phyloP scores from a whole-genome alignment of 2,797 vertebrate species.

The Trachurus trachurus region DNA sequence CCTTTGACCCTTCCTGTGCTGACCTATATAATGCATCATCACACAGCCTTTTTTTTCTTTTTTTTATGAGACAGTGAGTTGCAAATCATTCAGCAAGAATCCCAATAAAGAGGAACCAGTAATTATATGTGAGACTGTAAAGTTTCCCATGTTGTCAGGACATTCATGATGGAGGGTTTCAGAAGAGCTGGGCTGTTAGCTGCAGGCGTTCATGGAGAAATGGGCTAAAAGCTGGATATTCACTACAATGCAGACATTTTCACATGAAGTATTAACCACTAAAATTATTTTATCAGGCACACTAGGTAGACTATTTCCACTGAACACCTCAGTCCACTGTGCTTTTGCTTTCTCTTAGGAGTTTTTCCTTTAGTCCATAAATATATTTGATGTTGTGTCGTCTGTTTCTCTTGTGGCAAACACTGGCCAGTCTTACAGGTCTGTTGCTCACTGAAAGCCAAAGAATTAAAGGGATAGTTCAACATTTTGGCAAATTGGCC shows the following conservation, averaged over 20 bases:
- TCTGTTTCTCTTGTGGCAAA: background rate
- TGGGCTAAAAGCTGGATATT: conserved; percentile 32
- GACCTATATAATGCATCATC: background rate
- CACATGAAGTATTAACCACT: conserved; percentile 50
- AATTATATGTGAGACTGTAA: background rate
- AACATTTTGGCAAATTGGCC: too few species aligned
- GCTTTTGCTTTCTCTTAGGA: background rate
- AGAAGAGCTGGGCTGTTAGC: conserved; percentile 18
- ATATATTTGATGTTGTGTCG: conserved; percentile 12
- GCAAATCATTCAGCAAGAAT: conserved; percentile 10
- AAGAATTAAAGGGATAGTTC: too few species aligned
- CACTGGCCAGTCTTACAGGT: background rate
- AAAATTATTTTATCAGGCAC: conserved; percentile 21
- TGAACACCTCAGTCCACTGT: conserved; percentile 1
- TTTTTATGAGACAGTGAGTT: background rate
- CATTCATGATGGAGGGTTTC: conserved; percentile 2
- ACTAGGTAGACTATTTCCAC: background rate
- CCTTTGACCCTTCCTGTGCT: background rate
- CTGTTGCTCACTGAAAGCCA: background rate
- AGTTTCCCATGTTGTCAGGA: conserved; percentile 2
- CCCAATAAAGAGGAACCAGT: conserved; percentile 1
- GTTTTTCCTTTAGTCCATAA: conserved; percentile 18
- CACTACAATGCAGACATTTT: conserved; percentile 16
- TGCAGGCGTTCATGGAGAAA: conserved; percentile 8
- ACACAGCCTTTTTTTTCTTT: background rate